phyloP scores from a whole-genome alignment of 2,888 invertebrate species.

The Sisyra nigra region DNA sequence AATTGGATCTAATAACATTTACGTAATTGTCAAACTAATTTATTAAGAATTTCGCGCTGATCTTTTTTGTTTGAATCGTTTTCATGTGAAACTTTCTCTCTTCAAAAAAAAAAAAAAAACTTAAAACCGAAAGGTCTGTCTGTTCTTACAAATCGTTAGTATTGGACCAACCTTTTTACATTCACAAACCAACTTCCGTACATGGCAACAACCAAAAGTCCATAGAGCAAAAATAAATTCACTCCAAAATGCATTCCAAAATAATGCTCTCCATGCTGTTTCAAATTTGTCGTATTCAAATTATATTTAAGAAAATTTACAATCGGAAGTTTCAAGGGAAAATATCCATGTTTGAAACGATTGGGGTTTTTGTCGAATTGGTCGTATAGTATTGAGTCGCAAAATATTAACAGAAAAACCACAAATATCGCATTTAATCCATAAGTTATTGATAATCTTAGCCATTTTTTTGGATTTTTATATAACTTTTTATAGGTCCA shows the following conservation, averaged over 20 bases:
- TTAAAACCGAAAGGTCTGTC: too few relatives aligned
- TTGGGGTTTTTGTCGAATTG: constrained; percentile 54
- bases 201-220: constrained; percentile 55
- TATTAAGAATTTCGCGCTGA: too few relatives aligned
- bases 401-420: constrained; percentile 53
- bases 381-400: constrained; percentile 56
- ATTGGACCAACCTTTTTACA: constrained; percentile 24
- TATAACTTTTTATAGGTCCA: constrained; percentile 71
- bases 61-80: too few relatives aligned
- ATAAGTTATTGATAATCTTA: constrained; percentile 49
- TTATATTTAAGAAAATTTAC: constrained; percentile 85
- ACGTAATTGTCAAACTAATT: too few relatives aligned
- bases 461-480: constrained; percentile 49
- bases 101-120: too few relatives aligned
- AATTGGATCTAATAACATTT: too few relatives aligned
- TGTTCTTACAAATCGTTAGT: constrained; percentile 7
- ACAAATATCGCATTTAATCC: constrained; percentile 16
- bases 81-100: too few relatives aligned
- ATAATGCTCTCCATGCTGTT: constrained; percentile 74
- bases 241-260: constrained; percentile 63
- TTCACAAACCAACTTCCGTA: constrained; percentile 35
- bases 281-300: constrained; percentile 53
- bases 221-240: constrained; percentile 74
- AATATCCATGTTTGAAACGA: constrained; percentile 53
- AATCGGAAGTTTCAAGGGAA: constrained; percentile 69